phyloP scores from a whole-genome alignment of 1,140 invertebrate species.

The Calosoma granatense region DNA sequence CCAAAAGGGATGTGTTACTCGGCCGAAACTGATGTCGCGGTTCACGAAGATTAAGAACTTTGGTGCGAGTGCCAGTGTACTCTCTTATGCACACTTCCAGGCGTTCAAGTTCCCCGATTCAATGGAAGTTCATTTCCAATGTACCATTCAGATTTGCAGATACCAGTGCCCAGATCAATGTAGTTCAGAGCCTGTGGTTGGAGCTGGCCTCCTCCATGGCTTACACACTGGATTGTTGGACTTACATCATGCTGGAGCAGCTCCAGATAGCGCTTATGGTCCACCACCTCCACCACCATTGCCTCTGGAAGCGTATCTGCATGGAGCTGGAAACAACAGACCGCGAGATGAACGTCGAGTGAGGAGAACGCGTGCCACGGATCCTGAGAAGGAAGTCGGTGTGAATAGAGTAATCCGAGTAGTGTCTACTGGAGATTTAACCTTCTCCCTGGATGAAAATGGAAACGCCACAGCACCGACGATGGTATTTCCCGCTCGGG shows the following conservation, averaged over 20 bases:
- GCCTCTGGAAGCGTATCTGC: constrained; percentile 52
- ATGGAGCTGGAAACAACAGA: constrained; percentile 43
- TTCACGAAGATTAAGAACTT: constrained; percentile 96
- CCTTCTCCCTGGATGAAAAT: constrained; percentile 63
- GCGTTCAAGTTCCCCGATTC: constrained; percentile 94
- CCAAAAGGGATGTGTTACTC: constrained; percentile 81
- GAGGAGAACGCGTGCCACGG: constrained; percentile 47
- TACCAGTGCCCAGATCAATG: constrained; percentile 89
- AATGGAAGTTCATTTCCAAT: constrained; percentile 95
- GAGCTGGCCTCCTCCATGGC: constrained; percentile 28
- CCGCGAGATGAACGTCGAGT: constrained; percentile 65
- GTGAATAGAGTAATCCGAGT: constrained; percentile 74
- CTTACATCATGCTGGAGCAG: constrained; percentile 40
- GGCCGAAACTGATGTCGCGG: constrained; percentile 85
- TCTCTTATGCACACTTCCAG: constrained; percentile 89
- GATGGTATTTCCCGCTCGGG: constrained; percentile 54
- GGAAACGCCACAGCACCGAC: constrained; percentile 44
- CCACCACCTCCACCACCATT: constrained; percentile 48
- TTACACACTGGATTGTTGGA: constrained; percentile 37
- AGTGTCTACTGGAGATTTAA: constrained; percentile 75
- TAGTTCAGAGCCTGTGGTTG: constrained; percentile 43
- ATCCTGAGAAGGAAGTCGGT: constrained; percentile 66
- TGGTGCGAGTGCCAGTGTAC: constrained; percentile 79
- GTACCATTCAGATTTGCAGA: constrained; percentile 88
- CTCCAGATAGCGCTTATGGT: constrained; percentile 57